Conservation (phyloP, 1,140 invertebrate species). For the Scaptomyza graminum region DNA sequence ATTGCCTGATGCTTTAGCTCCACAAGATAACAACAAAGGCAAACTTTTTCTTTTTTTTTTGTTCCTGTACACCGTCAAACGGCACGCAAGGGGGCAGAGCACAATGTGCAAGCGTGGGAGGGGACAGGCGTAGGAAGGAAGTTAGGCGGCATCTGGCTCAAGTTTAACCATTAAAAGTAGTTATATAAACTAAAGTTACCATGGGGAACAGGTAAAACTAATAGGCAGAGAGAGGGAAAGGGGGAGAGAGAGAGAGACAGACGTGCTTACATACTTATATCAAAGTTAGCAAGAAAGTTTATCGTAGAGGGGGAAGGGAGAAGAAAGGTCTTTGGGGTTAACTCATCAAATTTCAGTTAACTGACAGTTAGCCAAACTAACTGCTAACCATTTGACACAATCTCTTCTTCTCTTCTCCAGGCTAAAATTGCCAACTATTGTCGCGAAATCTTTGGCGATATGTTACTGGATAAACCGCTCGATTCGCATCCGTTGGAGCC, state of each 20-base stretch:
- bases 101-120: too few relatives aligned
- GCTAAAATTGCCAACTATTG: constrained; percentile 99
- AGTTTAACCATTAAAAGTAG: constrained; percentile 81
- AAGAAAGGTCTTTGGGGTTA: neutral
- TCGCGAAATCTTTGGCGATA: constrained; percentile 96
- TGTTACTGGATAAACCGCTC: constrained; percentile 95
- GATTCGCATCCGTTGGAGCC: constrained; percentile 92
- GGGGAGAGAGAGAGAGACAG: neutral
- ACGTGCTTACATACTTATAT: constrained; percentile 22
- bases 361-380: constrained; percentile 41
- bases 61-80: too few relatives aligned
- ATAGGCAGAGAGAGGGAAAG: constrained; percentile 1
- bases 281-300: constrained; percentile 46
- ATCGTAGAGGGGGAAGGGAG: neutral
- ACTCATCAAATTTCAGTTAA: constrained; percentile 63
- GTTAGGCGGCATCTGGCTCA: constrained; percentile 36
- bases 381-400: neutral
- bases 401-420: constrained; percentile 76
- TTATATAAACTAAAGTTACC: constrained; percentile 94
- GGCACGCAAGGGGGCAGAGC: neutral
- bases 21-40: constrained; percentile 74
- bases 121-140: neutral
- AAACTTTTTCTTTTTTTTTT: constrained; percentile 70
- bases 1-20: constrained; percentile 72
- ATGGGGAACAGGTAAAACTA: constrained; percentile 74